phyloP scores from a whole-genome alignment of 2,113 vertebrate species.

The Potamarius usumacintae region DNA sequence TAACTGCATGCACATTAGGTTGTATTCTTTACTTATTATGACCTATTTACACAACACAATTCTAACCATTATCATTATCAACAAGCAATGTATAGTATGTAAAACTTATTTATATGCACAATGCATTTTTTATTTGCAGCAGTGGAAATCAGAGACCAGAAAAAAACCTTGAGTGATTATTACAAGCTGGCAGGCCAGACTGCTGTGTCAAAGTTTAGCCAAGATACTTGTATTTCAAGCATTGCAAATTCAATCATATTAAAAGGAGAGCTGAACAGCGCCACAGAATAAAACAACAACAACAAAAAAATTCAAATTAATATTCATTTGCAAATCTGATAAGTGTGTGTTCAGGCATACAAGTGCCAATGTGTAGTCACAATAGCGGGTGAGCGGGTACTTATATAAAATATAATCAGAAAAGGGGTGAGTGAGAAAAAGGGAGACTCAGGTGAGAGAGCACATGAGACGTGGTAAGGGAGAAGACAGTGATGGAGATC shows the following conservation, averaged over 20 bases:
- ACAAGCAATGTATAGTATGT: background rate
- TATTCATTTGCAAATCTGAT: conserved; percentile 5
- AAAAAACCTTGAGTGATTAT: background rate
- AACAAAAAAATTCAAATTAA: background rate
- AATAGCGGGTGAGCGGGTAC: background rate
- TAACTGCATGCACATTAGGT: background rate
- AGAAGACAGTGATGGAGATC: background rate
- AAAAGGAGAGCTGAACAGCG: background rate
- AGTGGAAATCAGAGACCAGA: too few species aligned
- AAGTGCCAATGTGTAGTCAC: background rate
- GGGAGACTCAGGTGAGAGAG: background rate
- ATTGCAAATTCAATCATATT: background rate
- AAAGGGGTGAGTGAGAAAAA: background rate
- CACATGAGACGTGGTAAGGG: background rate
- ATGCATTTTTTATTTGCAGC: background rate
- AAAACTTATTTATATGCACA: background rate
- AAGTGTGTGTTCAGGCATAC: background rate
- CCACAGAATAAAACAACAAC: background rate
- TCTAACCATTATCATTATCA: background rate
- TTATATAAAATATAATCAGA: background rate
- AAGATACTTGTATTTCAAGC: background rate
- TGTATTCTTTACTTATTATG: background rate
- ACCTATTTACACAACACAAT: background rate
- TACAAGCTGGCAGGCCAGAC: background rate
- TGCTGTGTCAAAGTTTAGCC: background rate